These are phyloP conservation scores for Pollachius pollachius DNA, from an alignment of 2,113 vertebrate species.

Conservation along the genomic window DNA sequence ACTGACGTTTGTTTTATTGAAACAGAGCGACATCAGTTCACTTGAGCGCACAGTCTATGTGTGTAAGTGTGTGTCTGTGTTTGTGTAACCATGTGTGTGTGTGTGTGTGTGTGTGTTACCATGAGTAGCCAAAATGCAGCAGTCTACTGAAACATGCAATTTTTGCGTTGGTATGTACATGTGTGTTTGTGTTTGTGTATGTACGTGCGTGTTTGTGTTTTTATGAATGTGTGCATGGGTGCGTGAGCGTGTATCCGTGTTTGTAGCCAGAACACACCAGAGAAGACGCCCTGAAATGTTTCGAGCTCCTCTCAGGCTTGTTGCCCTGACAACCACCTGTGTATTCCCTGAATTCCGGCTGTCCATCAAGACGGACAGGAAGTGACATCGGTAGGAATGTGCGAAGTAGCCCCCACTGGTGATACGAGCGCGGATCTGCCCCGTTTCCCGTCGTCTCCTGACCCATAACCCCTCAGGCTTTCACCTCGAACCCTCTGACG, in stretches of 20 bases:
- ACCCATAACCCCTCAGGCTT: constrained; percentile 15
- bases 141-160: constrained; percentile 9
- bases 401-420: constrained; percentile 25
- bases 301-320: constrained; percentile 35
- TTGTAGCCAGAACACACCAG: no score
- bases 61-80: no score
- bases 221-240: background rate
- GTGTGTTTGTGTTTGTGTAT: no score
- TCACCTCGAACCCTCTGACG: constrained; percentile 24
- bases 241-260: no score
- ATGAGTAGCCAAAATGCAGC: no score
- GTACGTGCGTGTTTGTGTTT: no score
- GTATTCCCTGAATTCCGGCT: constrained; percentile 29
- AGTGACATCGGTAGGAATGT: constrained; percentile 47
- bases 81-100: no score
- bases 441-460: constrained; percentile 46
- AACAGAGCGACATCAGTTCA: no score
- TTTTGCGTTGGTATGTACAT: background rate
- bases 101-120: no score
- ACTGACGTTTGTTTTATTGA: background rate
- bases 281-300: constrained; percentile 20
- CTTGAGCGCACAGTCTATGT: no score
- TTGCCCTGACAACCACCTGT: constrained; percentile 41
- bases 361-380: constrained; percentile 52
- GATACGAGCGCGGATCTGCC: constrained; percentile 23